Base-by-base conservation (phyloP, 2,888 invertebrate species). In the Palloptera scutellata region DNA sequence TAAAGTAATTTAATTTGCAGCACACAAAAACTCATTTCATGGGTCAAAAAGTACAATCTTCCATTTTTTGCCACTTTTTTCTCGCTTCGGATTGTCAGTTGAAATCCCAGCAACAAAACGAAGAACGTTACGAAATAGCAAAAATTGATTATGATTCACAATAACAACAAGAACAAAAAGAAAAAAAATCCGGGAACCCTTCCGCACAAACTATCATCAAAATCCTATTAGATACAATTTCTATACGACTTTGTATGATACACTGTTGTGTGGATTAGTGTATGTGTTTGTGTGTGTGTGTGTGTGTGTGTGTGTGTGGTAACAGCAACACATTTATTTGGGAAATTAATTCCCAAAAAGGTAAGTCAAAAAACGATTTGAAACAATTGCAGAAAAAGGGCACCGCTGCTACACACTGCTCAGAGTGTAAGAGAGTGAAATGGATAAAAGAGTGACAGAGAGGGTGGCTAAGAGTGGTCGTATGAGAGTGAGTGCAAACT, bases 1-100 rank as follows among this genome's bases (percentile, higher is more conserved):
- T 71, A 74, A 66, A 66, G 70, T 73, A 72, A 75, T 70, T 74
- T 73, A 70, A 73, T 66, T 72, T 74, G 72, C 70, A 68, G 65
- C 61, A 74, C 73, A 76, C 76, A 78, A 82, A 84, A 84, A 84
- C 84, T 83, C 83, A 84, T 84, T 84, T 84, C 84, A 84, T 83
- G 84, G 82, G 79, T 84, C 83, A 84, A 78, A 81, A 79, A 75
- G 74, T 80, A 81, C 82, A 84, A 83, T 82, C 83, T 78, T 79
- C 73, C 72, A 71, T 59, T 66, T 64, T 66, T 59, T 51, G 6
- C 6, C 6, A 4, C 6, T 30, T 30, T 30, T 30, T 30, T 30
- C 30, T 30, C 3, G 30, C 3, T 4, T 30, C 30, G 30, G 13
- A 42, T 40, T 6, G 15, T 20, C 45, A 19, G 20, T 61, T 15